Conservation (phyloP, 2,888 invertebrate species). For the Embidobia sp. region DNA sequence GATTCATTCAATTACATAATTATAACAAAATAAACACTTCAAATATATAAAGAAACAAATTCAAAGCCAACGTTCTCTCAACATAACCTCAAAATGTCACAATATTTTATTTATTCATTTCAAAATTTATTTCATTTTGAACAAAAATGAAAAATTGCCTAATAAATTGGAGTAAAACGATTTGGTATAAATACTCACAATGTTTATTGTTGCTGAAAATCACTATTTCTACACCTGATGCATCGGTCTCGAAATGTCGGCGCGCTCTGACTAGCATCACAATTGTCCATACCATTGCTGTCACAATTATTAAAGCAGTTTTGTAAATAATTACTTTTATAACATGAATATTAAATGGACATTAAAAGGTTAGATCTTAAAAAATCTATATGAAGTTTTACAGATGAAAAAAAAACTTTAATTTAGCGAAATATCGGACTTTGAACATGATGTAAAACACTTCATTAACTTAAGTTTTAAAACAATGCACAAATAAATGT, state of each 20-base stretch:
- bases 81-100: constrained; percentile 12
- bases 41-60: constrained; percentile 3
- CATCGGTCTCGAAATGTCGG: background rate
- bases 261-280: background rate
- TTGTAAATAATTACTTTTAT: constrained; percentile 6
- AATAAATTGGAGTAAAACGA: background rate
- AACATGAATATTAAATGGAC: background rate
- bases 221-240: background rate
- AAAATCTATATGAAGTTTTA: constrained; percentile 1
- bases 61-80: background rate
- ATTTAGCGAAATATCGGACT: constrained; percentile 8
- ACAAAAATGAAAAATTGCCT: background rate
- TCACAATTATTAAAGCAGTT: constrained; percentile 1
- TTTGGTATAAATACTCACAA: background rate
- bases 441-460: constrained; percentile 2
- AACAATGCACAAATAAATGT: constrained; percentile 10
- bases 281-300: background rate
- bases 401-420: constrained; percentile 8
- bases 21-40: constrained; percentile 8
- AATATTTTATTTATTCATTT: constrained; percentile 2
- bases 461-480: constrained; percentile 3
- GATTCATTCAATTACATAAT: constrained; percentile 13
- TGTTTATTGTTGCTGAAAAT: background rate
- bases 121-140: background rate
- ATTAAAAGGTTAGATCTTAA: constrained; percentile 3